phyloP scores from a whole-genome alignment of 2,113 vertebrate species.

The Trachemys scripta region DNA sequence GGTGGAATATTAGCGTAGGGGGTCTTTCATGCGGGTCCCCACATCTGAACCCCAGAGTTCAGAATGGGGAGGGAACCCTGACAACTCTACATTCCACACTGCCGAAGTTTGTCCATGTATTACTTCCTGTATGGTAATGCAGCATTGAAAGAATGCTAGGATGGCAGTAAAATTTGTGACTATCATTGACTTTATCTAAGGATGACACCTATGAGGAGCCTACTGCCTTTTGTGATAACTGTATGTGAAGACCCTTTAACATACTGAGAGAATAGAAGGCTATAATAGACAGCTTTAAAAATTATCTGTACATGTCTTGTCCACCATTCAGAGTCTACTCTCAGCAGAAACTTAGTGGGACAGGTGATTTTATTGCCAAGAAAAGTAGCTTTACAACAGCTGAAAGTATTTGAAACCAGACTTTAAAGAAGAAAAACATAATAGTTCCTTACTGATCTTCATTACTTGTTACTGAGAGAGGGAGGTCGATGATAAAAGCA shows the following conservation, averaged over 20 bases:
- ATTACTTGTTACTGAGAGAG: constrained; percentile 19
- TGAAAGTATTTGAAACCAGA: not conserved
- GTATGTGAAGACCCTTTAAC: not conserved
- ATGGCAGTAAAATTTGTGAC: not conserved
- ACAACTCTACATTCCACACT: not conserved
- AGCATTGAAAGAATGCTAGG: not conserved
- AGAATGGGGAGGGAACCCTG: no score
- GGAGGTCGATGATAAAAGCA: constrained; percentile 14
- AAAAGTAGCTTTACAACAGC: not conserved
- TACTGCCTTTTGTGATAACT: not conserved
- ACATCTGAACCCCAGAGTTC: no score
- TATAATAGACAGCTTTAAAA: not conserved
- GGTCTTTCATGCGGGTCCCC: no score
- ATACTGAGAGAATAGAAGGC: not conserved
- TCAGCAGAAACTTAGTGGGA: not conserved
- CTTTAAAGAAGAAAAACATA: not conserved
- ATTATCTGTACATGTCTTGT: not conserved
- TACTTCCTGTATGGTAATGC: not conserved
- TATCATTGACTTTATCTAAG: constrained; percentile 15
- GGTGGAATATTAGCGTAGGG: no score
- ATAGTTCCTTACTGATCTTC: constrained; percentile 9
- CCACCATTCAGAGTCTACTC: not conserved
- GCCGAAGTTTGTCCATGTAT: not conserved
- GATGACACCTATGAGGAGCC: not conserved
- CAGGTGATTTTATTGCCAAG: not conserved